Percentiles rank a stretch among this genome's conserved stretches.
Conservation (phyloP, 2,113 vertebrate genomes). For the Callipepla californica region DNA sequence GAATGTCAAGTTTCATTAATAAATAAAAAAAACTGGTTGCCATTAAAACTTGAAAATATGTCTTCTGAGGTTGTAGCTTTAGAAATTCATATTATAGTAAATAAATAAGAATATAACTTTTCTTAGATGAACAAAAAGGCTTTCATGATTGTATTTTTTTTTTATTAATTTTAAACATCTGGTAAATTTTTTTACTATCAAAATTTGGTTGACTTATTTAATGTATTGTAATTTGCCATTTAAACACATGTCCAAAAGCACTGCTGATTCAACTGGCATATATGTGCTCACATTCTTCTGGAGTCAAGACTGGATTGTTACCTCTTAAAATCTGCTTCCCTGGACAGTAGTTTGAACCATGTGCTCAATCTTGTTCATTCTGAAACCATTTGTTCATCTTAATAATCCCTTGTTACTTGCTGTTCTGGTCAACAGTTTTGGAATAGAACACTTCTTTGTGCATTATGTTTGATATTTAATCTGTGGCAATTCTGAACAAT, state of each 20-base stretch:
- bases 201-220: neutral
- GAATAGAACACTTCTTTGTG: neutral
- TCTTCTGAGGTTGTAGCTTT: neutral
- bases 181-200: neutral
- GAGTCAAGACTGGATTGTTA: neutral
- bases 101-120: neutral
- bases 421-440: neutral
- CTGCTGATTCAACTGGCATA: neutral
- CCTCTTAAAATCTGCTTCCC: neutral
- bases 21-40: neutral
- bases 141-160: neutral
- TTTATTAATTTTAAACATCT: neutral
- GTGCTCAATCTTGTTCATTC: neutral
- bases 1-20: neutral
- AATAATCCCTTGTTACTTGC: neutral
- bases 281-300: neutral
- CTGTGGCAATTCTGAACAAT: neutral
- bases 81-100: neutral
- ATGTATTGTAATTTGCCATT: neutral
- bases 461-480: neutral
- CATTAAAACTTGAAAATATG: neutral
- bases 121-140: neutral
- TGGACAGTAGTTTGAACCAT: neutral
- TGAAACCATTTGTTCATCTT: neutral
- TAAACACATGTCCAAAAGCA: neutral